A percentile compares a stretch with the other conserved stretches of the same genome.
phyloP scores from a whole-genome alignment of 2,797 vertebrate genomes.

The Ispidina picta region DNA sequence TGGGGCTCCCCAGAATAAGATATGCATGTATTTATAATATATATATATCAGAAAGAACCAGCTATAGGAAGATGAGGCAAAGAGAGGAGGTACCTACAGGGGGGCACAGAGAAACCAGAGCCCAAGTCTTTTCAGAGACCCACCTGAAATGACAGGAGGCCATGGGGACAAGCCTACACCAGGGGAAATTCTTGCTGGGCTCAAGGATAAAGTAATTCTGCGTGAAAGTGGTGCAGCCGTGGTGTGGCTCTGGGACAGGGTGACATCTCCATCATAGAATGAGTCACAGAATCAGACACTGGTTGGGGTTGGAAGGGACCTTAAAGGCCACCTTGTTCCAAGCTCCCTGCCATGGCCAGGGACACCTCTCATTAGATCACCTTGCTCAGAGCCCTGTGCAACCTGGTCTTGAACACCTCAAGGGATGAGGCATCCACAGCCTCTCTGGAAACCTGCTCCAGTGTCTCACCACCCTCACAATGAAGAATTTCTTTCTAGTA shows the following conservation, averaged over 20 bases:
- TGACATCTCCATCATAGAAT: background rate
- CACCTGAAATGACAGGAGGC: background rate
- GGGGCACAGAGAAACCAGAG: background rate
- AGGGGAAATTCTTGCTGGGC: background rate
- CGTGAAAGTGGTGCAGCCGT: rapidly evolving
- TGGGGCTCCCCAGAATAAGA: background rate
- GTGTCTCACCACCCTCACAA: background rate
- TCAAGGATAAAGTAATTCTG: background rate
- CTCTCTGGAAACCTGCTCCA: background rate
- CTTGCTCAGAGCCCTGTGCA: background rate
- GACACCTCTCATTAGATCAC: background rate
- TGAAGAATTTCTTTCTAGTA: background rate
- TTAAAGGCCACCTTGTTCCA: background rate
- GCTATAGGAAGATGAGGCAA: background rate
- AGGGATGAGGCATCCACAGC: background rate
- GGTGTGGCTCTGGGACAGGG: background rate
- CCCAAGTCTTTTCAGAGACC: background rate
- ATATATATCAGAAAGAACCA: background rate
- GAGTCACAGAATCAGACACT: background rate
- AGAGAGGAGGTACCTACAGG: background rate
- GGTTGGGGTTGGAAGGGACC: background rate
- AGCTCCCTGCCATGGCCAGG: background rate
- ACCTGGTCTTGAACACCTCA: background rate
- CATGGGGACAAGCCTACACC: background rate
- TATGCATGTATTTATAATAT: too few relatives aligned